Evolutionary conservation across 2,888 invertebrate genomes (phyloP).

Genomic region (Dryomyza anilis): DNA sequence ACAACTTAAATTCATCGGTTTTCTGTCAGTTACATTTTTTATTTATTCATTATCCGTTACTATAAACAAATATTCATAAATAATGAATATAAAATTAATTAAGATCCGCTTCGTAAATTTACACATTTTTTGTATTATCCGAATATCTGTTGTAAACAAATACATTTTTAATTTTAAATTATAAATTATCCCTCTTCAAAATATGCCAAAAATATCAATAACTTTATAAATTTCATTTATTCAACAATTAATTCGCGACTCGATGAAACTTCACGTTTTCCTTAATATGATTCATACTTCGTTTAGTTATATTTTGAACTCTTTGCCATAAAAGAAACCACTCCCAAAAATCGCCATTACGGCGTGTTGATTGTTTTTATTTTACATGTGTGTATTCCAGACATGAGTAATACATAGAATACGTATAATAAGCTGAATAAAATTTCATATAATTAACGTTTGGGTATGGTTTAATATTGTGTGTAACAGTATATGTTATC

Average conservation of each 20-base stretch:
- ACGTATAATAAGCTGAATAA: no score
- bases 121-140: not conserved
- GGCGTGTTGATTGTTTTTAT: not conserved
- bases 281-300: not conserved
- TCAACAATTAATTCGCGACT: not conserved
- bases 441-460: no score
- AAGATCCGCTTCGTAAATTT: not conserved
- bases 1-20: not conserved
- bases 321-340: not conserved
- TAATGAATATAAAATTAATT: no score
- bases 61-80: not conserved
- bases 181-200: not conserved
- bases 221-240: not conserved
- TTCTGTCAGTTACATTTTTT: no score
- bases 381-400: not conserved
- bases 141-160: not conserved
- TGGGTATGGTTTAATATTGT: no score
- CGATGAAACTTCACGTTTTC: no score
- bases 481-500: no score
- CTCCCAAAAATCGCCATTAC: constrained; percentile 5
- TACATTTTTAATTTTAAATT: not conserved
- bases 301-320: not conserved
- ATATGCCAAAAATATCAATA: not conserved
- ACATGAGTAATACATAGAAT: not conserved
- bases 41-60: no score